These are phyloP conservation scores for Mayetiola destructor DNA, from an alignment of 2,888 invertebrate genomes.

Conservation along the genomic window DNA sequence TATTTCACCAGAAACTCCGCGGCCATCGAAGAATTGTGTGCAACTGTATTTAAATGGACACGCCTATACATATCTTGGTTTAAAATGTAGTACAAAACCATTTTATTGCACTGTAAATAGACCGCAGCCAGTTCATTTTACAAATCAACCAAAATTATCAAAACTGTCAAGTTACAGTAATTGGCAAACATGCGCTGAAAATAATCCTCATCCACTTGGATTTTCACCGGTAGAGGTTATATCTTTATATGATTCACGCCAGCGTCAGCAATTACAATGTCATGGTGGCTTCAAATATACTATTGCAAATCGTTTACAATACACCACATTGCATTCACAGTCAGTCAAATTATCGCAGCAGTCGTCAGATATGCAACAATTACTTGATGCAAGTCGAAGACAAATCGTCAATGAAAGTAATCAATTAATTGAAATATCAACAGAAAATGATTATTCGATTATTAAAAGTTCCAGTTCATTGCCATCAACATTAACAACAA, in stretches of 20 bases:
- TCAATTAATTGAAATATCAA: neutral
- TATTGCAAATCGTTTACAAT: constrained; percentile 22
- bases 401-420: neutral
- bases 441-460: too few species aligned
- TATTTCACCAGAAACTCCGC: constrained; percentile 81
- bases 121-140: constrained; percentile 78
- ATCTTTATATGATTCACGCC: constrained; percentile 64
- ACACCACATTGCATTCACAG: constrained; percentile 28
- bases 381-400: neutral
- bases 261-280: constrained; percentile 33
- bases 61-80: constrained; percentile 78
- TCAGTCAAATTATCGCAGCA: constrained; percentile 26
- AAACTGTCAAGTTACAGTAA: constrained; percentile 94
- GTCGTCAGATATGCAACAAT: neutral
- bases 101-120: constrained; percentile 88
- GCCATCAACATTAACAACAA: neutral
- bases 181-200: constrained; percentile 68
- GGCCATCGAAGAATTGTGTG: constrained; percentile 77
- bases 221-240: constrained; percentile 52
- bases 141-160: constrained; percentile 45
- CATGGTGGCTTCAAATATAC: constrained; percentile 17
- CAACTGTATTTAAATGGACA: constrained; percentile 81
- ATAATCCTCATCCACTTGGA: constrained; percentile 51
- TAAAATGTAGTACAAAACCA: constrained; percentile 79
- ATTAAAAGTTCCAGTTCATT: neutral